phyloP scores from a whole-genome alignment of 2,888 invertebrate genomes.

The Sarcophaga caerulescens region DNA sequence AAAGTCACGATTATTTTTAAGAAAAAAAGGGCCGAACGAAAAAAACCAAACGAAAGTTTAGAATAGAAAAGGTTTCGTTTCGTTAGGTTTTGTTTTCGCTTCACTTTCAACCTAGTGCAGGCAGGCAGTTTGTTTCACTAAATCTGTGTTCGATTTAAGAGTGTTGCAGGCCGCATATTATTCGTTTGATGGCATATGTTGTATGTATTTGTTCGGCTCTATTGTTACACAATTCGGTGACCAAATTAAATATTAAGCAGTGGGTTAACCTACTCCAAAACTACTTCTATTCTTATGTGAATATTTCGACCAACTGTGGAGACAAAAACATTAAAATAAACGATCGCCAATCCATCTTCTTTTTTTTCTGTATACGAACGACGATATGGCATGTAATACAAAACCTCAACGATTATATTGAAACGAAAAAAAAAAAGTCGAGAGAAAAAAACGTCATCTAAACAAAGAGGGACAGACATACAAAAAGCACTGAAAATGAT shows the following conservation, averaged over 20 bases:
- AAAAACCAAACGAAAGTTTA: conserved; percentile 23
- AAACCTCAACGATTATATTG: conserved; percentile 52
- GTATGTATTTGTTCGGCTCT: not conserved
- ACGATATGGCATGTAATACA: conserved; percentile 54
- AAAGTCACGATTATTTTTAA: conserved; percentile 65
- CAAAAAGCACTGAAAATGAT: conserved; percentile 43
- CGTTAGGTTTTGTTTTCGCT: not conserved
- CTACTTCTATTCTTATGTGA: conserved; percentile 7
- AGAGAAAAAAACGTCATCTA: conserved; percentile 18
- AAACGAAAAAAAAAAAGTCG: conserved; percentile 13
- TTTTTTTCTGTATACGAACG: conserved; percentile 73
- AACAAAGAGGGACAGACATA: conserved; percentile 38
- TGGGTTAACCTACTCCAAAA: not conserved
- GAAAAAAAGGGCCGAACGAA: not conserved
- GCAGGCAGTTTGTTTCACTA: conserved; percentile 27
- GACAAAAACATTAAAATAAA: conserved; percentile 79
- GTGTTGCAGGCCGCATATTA: conserved; percentile 62
- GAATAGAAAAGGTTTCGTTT: conserved; percentile 57
- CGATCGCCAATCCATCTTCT: conserved; percentile 78
- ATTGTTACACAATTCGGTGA: conserved; percentile 57
- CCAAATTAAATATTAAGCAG: conserved; percentile 50
- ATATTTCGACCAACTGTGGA: conserved; percentile 76
- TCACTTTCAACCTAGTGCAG: conserved; percentile 1
- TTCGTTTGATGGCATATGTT: conserved; percentile 40
- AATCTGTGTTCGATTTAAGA: conserved; percentile 54